Conservation (phyloP, 2,888 invertebrate species). For the Salpingus planirostris region DNA sequence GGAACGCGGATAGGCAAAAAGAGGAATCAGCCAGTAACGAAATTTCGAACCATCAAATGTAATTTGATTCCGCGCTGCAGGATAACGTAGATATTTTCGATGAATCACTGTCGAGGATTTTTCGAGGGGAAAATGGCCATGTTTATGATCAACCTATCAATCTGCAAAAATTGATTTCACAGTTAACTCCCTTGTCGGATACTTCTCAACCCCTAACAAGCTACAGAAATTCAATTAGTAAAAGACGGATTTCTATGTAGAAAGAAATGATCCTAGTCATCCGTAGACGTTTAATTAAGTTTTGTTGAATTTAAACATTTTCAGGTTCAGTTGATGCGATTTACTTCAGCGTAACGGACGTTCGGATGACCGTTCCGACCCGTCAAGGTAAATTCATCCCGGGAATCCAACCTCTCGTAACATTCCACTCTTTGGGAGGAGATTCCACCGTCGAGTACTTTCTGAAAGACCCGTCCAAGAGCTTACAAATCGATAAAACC, state of each 20-base stretch:
- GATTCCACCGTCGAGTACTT: constrained; percentile 3
- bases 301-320: neutral
- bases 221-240: too few relatives aligned
- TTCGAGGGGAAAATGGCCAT: too few relatives aligned
- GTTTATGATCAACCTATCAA: too few relatives aligned
- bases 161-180: too few relatives aligned
- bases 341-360: constrained; percentile 33
- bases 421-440: constrained; percentile 5
- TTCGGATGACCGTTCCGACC: constrained; percentile 28
- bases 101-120: too few relatives aligned
- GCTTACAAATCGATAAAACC: constrained; percentile 2
- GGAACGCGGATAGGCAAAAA: too few relatives aligned
- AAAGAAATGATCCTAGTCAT: neutral
- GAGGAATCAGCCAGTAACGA: too few relatives aligned
- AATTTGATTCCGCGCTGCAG: too few relatives aligned
- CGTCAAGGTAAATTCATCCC: constrained; percentile 21
- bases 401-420: constrained; percentile 15
- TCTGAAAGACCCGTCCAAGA: constrained; percentile 2
- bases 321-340: constrained; percentile 26
- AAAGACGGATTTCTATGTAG: neutral
- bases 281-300: neutral
- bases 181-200: too few relatives aligned
- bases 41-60: too few relatives aligned
- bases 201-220: too few relatives aligned
- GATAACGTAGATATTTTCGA: too few relatives aligned